A percentile compares a stretch with the other conserved stretches of the same genome.
Evolutionary conservation across 2,888 invertebrate genomes (phyloP).

Genomic region (Drosophila setosimentum): DNA sequence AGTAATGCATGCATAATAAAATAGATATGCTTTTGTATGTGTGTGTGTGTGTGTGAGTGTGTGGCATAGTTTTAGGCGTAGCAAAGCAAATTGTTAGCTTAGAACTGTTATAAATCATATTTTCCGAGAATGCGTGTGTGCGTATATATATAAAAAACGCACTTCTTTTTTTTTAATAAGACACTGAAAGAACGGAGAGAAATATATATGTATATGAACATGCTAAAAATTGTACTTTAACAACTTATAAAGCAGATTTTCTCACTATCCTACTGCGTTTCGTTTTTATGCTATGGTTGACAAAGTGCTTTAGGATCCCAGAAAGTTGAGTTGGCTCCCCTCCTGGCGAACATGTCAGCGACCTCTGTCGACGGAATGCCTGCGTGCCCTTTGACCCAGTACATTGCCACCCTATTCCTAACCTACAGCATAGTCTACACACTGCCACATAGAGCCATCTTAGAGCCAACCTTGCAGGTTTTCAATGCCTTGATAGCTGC

Average conservation of each 20-base stretch:
- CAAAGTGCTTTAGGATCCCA: neutral
- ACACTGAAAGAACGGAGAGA: neutral
- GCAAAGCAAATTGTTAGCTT: slow-evolving; percentile 50
- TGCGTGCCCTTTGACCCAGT: neutral
- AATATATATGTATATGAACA: neutral
- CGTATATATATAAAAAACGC: neutral
- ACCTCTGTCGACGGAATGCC: neutral
- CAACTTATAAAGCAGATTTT: neutral
- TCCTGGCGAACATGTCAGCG: neutral
- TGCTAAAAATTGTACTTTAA: neutral
- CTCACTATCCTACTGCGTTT: no score
- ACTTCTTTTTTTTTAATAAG: neutral
- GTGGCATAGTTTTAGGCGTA: slow-evolving; percentile 51
- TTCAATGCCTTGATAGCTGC: neutral
- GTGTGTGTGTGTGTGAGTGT: slow-evolving; percentile 5
- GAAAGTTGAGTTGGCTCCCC: neutral
- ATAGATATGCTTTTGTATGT: slow-evolving; percentile 24
- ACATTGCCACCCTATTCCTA: neutral
- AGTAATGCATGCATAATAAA: slow-evolving; percentile 63
- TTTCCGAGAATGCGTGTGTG: slow-evolving; percentile 12
- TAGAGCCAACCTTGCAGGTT: neutral
- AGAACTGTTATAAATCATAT: slow-evolving; percentile 52
- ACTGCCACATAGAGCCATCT: neutral
- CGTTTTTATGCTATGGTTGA: neutral
- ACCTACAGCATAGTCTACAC: neutral